Conservation (phyloP, 2,888 invertebrate species). For the Vannuccia rotundouncinata region DNA sequence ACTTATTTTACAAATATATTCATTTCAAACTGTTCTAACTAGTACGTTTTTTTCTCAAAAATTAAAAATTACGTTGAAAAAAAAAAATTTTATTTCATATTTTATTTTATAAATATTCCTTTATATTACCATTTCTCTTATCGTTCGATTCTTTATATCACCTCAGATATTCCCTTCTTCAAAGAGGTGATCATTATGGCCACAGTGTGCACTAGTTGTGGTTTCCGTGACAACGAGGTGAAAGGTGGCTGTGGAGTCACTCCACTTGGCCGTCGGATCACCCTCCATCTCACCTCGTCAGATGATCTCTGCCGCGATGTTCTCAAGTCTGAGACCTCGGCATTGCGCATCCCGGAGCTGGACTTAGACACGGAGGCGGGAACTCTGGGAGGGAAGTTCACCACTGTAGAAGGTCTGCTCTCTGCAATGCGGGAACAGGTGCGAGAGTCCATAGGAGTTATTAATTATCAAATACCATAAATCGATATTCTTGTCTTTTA, state of each 20-base stretch:
- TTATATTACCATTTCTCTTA: not conserved
- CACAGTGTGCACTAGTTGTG: conserved; percentile 81
- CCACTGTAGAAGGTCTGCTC: conserved; percentile 84
- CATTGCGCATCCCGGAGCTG: conserved; percentile 74
- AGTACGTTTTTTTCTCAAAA: too few relatives aligned
- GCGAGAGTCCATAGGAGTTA: too few relatives aligned
- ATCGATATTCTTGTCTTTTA: too few relatives aligned
- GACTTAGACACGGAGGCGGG: conserved; percentile 73
- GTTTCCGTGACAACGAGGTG: conserved; percentile 86
- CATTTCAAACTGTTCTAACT: too few relatives aligned
- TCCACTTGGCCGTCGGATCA: conserved; percentile 69
- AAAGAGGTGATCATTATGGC: conserved; percentile 96
- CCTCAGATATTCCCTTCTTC: conserved; percentile 81
- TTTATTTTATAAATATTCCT: not conserved
- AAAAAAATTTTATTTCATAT: too few relatives aligned
- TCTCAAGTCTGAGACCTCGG: conserved; percentile 81
- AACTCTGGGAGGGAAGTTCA: conserved; percentile 82
- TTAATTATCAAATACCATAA: too few relatives aligned
- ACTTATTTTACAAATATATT: too few relatives aligned
- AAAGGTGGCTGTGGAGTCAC: conserved; percentile 86
- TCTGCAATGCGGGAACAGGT: conserved; percentile 66
- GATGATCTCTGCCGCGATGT: conserved; percentile 86
- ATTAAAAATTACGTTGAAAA: too few relatives aligned
- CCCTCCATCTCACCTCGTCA: conserved; percentile 65
- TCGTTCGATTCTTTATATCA: not conserved